Evolutionary conservation across 2,888 invertebrate genomes (phyloP).

Genomic region (Cephus pulcher): DNA sequence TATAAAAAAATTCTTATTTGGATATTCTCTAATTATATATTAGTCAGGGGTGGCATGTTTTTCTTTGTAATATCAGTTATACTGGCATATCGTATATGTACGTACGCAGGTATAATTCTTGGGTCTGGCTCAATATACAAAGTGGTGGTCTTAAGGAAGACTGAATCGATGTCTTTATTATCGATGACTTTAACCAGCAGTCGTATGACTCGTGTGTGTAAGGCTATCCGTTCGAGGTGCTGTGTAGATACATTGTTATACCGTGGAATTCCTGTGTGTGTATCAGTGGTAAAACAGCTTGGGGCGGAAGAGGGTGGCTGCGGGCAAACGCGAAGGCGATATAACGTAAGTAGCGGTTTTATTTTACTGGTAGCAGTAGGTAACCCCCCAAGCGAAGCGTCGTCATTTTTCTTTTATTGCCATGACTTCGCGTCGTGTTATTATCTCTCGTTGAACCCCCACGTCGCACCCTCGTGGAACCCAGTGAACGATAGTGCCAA

Average conservation of each 20-base stretch:
- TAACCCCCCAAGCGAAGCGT: conserved; percentile 17
- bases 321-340: conserved; percentile 23
- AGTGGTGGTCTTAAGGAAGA: background rate
- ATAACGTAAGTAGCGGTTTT: conserved; percentile 27
- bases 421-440: conserved; percentile 37
- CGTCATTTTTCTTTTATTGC: conserved; percentile 40
- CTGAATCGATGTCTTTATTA: conserved; percentile 12
- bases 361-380: conserved; percentile 24
- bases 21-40: too few relatives aligned
- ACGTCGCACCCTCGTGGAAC: background rate
- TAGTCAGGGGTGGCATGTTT: too few relatives aligned
- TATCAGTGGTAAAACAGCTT: background rate
- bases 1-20: too few relatives aligned
- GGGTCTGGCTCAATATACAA: background rate
- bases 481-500: background rate
- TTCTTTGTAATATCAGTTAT: too few relatives aligned
- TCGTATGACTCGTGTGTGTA: background rate
- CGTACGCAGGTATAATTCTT: background rate
- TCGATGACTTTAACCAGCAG: background rate
- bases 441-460: conserved; percentile 24
- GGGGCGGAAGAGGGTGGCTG: background rate
- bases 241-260: conserved; percentile 1
- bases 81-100: too few relatives aligned
- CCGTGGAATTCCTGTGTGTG: background rate
- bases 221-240: background rate